Base-by-base conservation (phyloP, 2,888 invertebrate genomes). In the Lasioglossum villosulum region DNA sequence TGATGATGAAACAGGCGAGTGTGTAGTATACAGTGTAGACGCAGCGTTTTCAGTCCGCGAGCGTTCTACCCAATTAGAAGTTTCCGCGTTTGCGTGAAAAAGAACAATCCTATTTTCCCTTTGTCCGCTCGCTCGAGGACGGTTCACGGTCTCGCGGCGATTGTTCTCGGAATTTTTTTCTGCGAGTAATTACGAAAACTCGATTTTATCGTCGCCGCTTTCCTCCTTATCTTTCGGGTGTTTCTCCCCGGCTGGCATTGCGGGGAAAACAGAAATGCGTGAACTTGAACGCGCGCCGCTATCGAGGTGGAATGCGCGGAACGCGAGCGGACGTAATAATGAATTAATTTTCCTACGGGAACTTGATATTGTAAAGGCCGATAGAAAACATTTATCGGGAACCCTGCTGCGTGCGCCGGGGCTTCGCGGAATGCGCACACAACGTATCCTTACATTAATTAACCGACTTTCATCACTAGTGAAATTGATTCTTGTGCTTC, bases 371-470 rank as follows among this genome's bases (percentile, higher is more conserved):
- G 39, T 48, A 78, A 75, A 71, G 30, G 39, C 0, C 27, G 30
- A 23, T 4, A n/a, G n/a, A 23, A 70, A 78, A 78, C 75, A 78
- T 78, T 63, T 48, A 75, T 82, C 45, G 79, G 48, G 42, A 8
- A 8, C 52, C 10, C 4, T 27, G 30, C n/a, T 23, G 34, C 39
- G 34, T 37, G 39, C n/a, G 34, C 27, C 27, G 66, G 8, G 73
- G 39, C 56, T 34, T 4, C 73, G 30, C 19, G 84, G 78, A 85
- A 85, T 74, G 68, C 39, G 30, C 45, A 27, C 52, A 19, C 71
- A 48, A 12, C 48, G 23, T 10, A 48, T 27, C 12, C 68, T 27
- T 68, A 37, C 76, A 42, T 75, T 86, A 85, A 86, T 86, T 85
- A 85, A 80, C 70, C n/a, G 66, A 73, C 73, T 56, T 75, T 72